Conservation (phyloP, 2,113 vertebrate species). For the Orthonyx spaldingii region DNA sequence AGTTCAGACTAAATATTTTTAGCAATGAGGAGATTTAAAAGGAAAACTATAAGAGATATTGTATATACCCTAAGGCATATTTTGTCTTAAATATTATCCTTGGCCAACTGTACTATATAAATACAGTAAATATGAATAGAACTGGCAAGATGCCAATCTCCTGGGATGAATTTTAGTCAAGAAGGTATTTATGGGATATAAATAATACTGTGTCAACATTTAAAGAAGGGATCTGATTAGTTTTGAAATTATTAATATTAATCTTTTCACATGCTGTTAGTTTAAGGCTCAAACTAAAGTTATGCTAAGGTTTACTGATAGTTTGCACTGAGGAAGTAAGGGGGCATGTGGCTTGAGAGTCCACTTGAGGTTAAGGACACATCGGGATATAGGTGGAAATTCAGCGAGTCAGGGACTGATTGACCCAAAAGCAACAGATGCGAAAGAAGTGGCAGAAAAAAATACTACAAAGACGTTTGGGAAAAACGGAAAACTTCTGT, state of each 20-base stretch:
- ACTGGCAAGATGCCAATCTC: constrained; percentile 78
- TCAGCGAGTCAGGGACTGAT: background rate
- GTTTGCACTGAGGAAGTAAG: constrained; percentile 52
- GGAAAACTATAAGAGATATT: constrained; percentile 79
- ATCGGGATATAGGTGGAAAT: background rate
- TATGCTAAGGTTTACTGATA: constrained; percentile 65
- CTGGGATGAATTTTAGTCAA: constrained; percentile 79
- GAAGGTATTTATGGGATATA: constrained; percentile 88
- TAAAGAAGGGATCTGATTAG: constrained; percentile 77
- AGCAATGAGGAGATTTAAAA: constrained; percentile 74
- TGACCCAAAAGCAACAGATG: background rate
- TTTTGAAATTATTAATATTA: constrained; percentile 81
- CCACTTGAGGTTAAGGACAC: constrained; percentile 34
- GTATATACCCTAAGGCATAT: constrained; percentile 81
- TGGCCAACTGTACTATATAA: constrained; percentile 83
- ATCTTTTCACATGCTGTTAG: constrained; percentile 78
- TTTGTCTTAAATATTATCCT: constrained; percentile 90
- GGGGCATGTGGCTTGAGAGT: constrained; percentile 15
- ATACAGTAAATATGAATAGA: constrained; percentile 89
- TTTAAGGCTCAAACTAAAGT: constrained; percentile 74
- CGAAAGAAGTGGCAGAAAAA: background rate
- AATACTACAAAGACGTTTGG: background rate
- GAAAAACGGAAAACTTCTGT: background rate
- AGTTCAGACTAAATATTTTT: constrained; percentile 82
- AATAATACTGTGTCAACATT: constrained; percentile 88